phyloP scores from a whole-genome alignment of 2,797 vertebrate genomes.

The Hydrocynus forskahlii region DNA sequence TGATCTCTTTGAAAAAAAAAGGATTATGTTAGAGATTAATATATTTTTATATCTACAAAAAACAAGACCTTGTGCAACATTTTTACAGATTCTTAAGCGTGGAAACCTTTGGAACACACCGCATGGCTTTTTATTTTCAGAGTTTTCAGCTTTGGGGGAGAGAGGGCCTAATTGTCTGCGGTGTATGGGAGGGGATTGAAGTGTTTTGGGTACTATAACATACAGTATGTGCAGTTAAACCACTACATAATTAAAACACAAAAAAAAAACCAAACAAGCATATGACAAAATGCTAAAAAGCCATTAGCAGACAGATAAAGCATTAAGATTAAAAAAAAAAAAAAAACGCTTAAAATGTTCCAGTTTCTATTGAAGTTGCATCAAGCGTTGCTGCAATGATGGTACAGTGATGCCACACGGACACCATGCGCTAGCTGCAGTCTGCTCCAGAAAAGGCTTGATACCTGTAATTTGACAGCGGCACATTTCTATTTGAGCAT shows the following conservation, averaged over 20 bases:
- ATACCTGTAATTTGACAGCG: conserved; percentile 56
- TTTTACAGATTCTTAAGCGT: conserved; percentile 97
- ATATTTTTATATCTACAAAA: conserved; percentile 95
- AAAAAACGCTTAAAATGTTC: conserved; percentile 55
- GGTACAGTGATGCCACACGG: conserved; percentile 73
- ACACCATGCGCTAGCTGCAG: conserved; percentile 69
- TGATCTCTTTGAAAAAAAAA: conserved; percentile 83
- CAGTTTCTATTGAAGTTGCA: conserved; percentile 73
- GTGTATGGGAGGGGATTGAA: conserved; percentile 78
- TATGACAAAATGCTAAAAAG: conserved; percentile 54
- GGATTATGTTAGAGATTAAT: conserved; percentile 91
- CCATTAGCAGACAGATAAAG: conserved; percentile 55
- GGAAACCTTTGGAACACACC: conserved; percentile 85
- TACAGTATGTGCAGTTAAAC: conserved; percentile 73
- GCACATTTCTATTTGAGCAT: conserved; percentile 71
- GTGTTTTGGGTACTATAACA: conserved; percentile 76
- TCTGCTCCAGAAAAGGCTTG: conserved; percentile 62
- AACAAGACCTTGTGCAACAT: conserved; percentile 92
- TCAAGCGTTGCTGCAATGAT: conserved; percentile 74
- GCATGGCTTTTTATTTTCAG: conserved; percentile 84
- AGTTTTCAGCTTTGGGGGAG: conserved; percentile 79
- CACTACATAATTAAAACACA: conserved; percentile 62
- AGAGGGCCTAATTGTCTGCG: conserved; percentile 69
- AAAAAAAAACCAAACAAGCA: conserved; percentile 59
- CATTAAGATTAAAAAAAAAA: conserved; percentile 46